Percentiles rank a stretch among this genome's conserved stretches.
Evolutionary conservation across 2,888 invertebrate genomes (phyloP).

Genomic region (Coremacera marginata): DNA sequence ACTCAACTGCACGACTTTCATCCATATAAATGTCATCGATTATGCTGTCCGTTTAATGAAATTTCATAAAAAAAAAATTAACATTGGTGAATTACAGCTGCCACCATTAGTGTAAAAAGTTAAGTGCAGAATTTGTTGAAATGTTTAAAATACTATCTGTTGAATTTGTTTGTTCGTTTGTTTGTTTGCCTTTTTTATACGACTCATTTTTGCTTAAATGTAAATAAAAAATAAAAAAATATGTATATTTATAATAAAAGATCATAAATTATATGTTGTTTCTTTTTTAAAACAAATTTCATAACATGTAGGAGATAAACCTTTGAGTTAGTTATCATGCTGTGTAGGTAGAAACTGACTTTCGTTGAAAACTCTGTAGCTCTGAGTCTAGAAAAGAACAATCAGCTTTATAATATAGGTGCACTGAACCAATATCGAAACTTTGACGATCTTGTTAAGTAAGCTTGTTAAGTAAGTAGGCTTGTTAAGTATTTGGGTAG

Average conservation of each 20-base stretch:
- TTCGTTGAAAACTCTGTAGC: too few relatives aligned
- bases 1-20: neutral
- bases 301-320: too few relatives aligned
- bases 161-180: slow-evolving; percentile 26
- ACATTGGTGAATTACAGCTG: too few relatives aligned
- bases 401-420: too few relatives aligned
- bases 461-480: too few relatives aligned
- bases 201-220: slow-evolving; percentile 18
- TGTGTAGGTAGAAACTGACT: too few relatives aligned
- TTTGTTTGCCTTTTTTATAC: slow-evolving; percentile 37
- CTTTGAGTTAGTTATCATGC: too few relatives aligned
- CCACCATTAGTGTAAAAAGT: neutral
- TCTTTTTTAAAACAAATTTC: too few relatives aligned
- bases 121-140: slow-evolving; percentile 3
- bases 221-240: slow-evolving; percentile 13
- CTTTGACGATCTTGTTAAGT: too few relatives aligned
- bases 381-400: too few relatives aligned
- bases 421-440: too few relatives aligned
- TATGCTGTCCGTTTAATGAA: neutral
- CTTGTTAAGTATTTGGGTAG: too few relatives aligned
- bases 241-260: neutral
- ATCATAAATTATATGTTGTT: neutral
- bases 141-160: neutral
- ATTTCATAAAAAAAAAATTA: neutral
- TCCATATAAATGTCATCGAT: neutral